Evolutionary conservation across 2,888 invertebrate species (phyloP), one percentile per base, ranked within the genome.

Genomic region (Tetanocera ferruginea): DNA sequence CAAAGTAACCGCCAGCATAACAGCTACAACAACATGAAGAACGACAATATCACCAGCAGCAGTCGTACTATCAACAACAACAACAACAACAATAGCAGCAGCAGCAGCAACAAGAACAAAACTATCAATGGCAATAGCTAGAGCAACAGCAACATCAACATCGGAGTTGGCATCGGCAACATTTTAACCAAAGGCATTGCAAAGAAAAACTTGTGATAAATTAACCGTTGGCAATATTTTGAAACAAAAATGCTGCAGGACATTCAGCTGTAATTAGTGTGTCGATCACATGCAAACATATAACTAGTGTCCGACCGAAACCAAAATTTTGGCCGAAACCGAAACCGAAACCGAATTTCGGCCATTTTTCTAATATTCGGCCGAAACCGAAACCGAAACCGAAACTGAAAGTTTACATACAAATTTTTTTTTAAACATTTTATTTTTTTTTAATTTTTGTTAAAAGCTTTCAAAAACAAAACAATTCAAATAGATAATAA

Each of bases 141-240:
- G 66, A 67, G 52, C 74, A 57, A 60, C 49, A 76, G 28, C 75
- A 69, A 19, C 34, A 66, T 49, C 72, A 64, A 76, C 74, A 77
- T 69, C 64, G 71, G 77, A 72, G 60, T 73, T 62, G 76, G 74
- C 71, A 79, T 76, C 79, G 81, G 80, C 81, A 82, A 87, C 87
- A 88, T 87, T 87, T 87, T 85, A 82, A 83, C 88, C 78, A 25
- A 25, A 73, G 83, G 87, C 85, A 70, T 82, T 82, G 84, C 86
- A 87, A 87, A 87, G 88, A 87, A 88, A 88, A 87, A 88, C 88
- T 87, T 87, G 87, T 88, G 88, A 87, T 88, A 87, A 88, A 88
- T 87, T 87, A 80, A 83, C 87, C 84, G 19, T 66, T n/a, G 79
- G 87, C 76, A 51, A 77, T 83, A 86, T 87, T 86, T 87, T 87